phyloP scores from a whole-genome alignment of 2,888 invertebrate species.

The Cataglyphis altisquamis region DNA sequence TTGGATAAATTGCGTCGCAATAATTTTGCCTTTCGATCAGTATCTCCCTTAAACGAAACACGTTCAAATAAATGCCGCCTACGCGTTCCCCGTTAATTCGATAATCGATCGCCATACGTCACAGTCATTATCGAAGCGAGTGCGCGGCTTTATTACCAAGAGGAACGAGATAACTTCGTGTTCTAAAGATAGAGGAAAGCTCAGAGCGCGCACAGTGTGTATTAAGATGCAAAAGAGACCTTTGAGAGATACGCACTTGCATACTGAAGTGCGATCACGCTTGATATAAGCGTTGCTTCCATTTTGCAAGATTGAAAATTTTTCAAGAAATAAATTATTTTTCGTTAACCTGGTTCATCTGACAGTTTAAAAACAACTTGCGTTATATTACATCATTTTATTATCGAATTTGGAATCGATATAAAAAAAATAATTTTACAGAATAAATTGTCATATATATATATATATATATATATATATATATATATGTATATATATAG shows the following conservation, averaged over 20 bases:
- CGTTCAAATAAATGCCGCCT: constrained; percentile 19
- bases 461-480: too few relatives aligned
- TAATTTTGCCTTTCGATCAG: constrained; percentile 29
- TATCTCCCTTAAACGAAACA: constrained; percentile 36
- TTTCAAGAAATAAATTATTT: constrained; percentile 8
- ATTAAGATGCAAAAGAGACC: constrained; percentile 39
- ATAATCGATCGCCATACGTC: constrained; percentile 60
- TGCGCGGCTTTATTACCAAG: constrained; percentile 47
- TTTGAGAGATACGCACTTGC: constrained; percentile 4
- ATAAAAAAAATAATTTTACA: not conserved
- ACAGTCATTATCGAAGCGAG: constrained; percentile 51
- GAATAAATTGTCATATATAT: not conserved
- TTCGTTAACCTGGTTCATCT: constrained; percentile 6
- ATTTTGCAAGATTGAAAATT: constrained; percentile 30
- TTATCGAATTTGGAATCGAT: constrained; percentile 8
- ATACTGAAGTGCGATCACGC: not conserved
- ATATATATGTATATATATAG: too few relatives aligned
- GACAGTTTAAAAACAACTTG: not conserved
- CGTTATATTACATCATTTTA: not conserved
- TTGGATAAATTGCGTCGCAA: constrained; percentile 24
- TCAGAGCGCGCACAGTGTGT: not conserved
- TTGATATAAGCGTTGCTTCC: not conserved
- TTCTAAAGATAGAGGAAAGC: constrained; percentile 53
- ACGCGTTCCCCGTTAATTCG: constrained; percentile 46
- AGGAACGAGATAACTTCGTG: not conserved